Base-by-base conservation (phyloP, 2,888 invertebrate species). In the Chrysolina oricalcia region DNA sequence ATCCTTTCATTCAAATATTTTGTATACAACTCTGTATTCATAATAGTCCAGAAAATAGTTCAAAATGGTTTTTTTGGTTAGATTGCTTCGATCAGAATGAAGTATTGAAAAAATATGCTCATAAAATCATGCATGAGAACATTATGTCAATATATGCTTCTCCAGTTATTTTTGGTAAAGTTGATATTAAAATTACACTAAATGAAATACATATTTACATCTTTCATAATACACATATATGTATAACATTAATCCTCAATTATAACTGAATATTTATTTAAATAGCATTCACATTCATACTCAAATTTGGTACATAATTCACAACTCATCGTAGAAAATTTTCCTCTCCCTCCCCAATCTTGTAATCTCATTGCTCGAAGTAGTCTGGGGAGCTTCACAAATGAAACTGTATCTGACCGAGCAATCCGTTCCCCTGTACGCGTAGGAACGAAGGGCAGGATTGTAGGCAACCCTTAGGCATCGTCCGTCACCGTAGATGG, bases 361-460 rank as follows among this genome's bases (percentile, higher is more conserved):
- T 63, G 79, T 81, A 46, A 94, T 91, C 85, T 93, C 93, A 84
- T 94, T 93, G 84, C 91, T 90, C 40, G 93, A 88, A 15, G 89
- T 89, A 77, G 89, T 90, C 82, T 93, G 92, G 35, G 91, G 90
- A 13, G 91, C 88, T 89, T 96, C 94, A 85, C 96, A 96, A 69
- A 95, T 91, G 86, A 92, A 95, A 82, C 92, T 90, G 81, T 93
- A 93, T 13, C 92, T 87, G 0, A 91, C 89, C 0, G 93, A 91
- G 86, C 96, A 96, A 87, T 96, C 96, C 75, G 92, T 92, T 0
- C 95, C 96, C 81, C 92, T 91, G 87, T 94, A 95, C 50, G 89
- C 88, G 83, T 94, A 94, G n/a, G 90, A 89, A 78, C 91, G 89
- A 50, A 91, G 88, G 0, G 92, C 88, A 0, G 92, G 90, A 86